Evolutionary conservation across 2,113 vertebrate species (phyloP).

Genomic region (Phaethornis superciliosus): DNA sequence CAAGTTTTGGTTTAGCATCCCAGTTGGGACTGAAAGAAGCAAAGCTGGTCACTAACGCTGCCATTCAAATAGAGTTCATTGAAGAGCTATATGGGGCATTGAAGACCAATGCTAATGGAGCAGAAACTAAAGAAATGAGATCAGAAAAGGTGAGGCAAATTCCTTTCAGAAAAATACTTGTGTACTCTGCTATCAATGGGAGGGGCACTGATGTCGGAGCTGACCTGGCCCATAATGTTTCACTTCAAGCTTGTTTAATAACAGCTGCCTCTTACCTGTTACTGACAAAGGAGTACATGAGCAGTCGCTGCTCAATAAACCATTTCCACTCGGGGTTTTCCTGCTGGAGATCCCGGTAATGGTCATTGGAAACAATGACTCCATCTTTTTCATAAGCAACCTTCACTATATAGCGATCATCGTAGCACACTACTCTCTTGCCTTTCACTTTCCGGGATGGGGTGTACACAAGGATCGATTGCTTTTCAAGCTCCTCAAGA

Average conservation of each 20-base stretch:
- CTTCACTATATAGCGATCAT: conserved; percentile 90
- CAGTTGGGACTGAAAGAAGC: not conserved
- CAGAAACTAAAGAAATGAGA: not conserved
- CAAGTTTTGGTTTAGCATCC: not conserved
- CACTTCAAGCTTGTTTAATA: not conserved
- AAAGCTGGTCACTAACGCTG: not conserved
- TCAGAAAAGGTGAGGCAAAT: not conserved
- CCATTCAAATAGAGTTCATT: not conserved
- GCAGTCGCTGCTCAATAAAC: conserved; percentile 90
- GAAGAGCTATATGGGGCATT: not conserved
- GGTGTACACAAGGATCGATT: conserved; percentile 86
- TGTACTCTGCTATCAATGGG: rapidly evolving
- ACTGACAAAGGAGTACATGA: conserved; percentile 93
- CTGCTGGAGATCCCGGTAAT: conserved; percentile 88
- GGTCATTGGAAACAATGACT: conserved; percentile 92
- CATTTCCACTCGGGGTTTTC: conserved; percentile 92
- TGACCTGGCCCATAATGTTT: not conserved
- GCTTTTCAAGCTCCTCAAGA: conserved; percentile 84
- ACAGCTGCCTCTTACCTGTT: conserved; percentile 78
- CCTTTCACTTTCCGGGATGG: conserved; percentile 88
- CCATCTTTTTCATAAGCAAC: conserved; percentile 85
- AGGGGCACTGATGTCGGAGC: not conserved
- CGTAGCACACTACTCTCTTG: conserved; percentile 88
- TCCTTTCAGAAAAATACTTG: not conserved
- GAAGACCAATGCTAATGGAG: not conserved